Evolutionary conservation across 2,797 vertebrate genomes (phyloP).

Genomic region (Acridotheres tristis): DNA sequence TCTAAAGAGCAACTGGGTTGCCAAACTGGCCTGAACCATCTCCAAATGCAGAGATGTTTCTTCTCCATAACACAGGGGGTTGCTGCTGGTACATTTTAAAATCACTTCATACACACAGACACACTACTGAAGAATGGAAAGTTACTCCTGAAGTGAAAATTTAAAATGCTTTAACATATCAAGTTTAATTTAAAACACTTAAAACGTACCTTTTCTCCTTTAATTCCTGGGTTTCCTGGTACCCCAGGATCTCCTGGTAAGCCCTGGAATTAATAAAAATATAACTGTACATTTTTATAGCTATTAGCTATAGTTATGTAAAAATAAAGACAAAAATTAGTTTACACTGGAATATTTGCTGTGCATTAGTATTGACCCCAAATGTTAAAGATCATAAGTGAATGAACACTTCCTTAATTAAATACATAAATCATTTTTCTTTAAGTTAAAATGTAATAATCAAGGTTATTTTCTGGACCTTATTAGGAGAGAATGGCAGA

Average conservation of each 20-base stretch:
- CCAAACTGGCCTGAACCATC: neutral
- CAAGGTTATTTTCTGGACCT: neutral
- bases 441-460: neutral
- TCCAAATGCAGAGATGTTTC: neutral
- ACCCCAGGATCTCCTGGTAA: conserved; percentile 84
- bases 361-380: neutral
- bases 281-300: neutral
- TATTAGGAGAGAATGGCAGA: neutral
- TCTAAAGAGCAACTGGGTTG: neutral
- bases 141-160: neutral
- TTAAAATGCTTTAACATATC: neutral
- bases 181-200: neutral
- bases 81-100: neutral
- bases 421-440: neutral
- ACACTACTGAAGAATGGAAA: neutral
- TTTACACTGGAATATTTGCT: neutral
- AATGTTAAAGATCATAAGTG: neutral
- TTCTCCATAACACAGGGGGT: neutral
- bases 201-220: conserved; percentile 91
- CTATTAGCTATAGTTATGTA: neutral
- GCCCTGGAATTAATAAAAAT: conserved; percentile 82
- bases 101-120: neutral
- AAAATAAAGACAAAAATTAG: neutral
- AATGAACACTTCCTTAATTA: neutral
- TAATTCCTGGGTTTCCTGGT: conserved; percentile 86